Percentiles rank a stretch among this genome's conserved stretches.
phyloP scores from a whole-genome alignment of 2,113 vertebrate species.

The Enhydra lutris region DNA sequence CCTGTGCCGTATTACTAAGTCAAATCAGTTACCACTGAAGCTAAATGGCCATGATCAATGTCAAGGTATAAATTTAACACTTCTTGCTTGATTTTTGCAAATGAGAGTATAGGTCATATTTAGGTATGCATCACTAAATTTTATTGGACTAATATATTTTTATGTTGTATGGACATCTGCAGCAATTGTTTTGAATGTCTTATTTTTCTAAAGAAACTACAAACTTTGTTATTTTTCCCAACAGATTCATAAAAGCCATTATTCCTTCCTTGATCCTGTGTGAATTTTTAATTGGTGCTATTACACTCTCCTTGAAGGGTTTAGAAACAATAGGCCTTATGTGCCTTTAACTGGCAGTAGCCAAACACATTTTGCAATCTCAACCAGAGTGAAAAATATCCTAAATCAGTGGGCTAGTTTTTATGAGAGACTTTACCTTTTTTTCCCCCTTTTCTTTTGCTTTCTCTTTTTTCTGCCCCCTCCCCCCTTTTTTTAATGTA shows the following conservation, averaged over 20 bases:
- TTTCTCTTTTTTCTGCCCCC: neutral
- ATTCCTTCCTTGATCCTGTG: neutral
- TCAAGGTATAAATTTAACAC: neutral
- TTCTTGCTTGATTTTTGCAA: neutral
- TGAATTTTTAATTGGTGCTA: conserved; percentile 15
- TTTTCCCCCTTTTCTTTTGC: neutral
- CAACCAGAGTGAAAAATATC: neutral
- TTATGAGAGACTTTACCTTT: neutral
- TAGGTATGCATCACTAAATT: neutral
- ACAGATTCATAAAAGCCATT: neutral
- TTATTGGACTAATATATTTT: neutral
- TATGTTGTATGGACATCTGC: neutral
- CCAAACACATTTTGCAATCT: neutral
- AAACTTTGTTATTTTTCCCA: neutral
- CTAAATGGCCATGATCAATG: neutral
- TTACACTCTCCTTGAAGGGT: neutral
- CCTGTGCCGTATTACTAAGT: neutral
- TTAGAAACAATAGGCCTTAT: neutral
- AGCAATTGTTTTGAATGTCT: conserved; percentile 7
- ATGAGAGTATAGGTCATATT: neutral
- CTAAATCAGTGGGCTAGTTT: neutral
- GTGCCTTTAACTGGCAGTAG: neutral
- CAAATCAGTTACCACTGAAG: neutral
- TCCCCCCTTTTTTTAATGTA: neutral
- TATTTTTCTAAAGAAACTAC: conserved; percentile 11